Evolutionary conservation across 2,888 invertebrate genomes (phyloP), one percentile per base, ranked within the genome.

Genomic region (Callyntrura guangdongensis): DNA sequence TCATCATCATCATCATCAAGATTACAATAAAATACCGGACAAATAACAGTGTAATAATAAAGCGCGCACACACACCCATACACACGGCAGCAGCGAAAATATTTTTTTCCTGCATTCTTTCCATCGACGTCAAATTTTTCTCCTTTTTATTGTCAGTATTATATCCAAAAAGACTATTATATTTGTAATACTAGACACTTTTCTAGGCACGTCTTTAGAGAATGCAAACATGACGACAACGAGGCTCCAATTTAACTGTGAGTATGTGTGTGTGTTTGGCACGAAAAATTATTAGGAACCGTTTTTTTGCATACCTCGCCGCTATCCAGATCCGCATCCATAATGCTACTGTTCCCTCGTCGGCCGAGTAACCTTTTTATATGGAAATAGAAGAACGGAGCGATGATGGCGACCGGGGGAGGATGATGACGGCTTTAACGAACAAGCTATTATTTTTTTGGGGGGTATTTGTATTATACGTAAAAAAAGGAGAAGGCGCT

Each of bases 301-400:
- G 17, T 47, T 47, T 74, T 17, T 74, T 5, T 17, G 0, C 61
- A 67, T 89, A 89, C 89, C 89, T 89, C 89, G 8, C n/a, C 83
- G 45, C 49, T 84, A 77, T 89, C 89, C 2, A 74, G 83, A 84
- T 89, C 89, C 17, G 74, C 8, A 64, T 83, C 89, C 89, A 89
- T 89, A 17, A 4, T 64, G n/a, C 69, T 27, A 6, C 36, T 25
- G 1, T 36, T 25, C 69, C 12, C 17, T 17, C 45, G 17, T 5
- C 45, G 14, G 20, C 11, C 47, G 6, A 72, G 20, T 72, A 72
- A 20, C 72, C 72, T 72, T 20, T 72, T 49, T 25, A 59, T 79
- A 12, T 74, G 69, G 17, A 36, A 53, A 49, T 22, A 77, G 77
- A 49, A 20, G 12, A 22, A 6, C 0, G 49, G 53, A 53, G 49